Evolutionary conservation across 1,140 invertebrate genomes (phyloP), one percentile per base, ranked within the genome.

Genomic region (Halictus rubicundus): DNA sequence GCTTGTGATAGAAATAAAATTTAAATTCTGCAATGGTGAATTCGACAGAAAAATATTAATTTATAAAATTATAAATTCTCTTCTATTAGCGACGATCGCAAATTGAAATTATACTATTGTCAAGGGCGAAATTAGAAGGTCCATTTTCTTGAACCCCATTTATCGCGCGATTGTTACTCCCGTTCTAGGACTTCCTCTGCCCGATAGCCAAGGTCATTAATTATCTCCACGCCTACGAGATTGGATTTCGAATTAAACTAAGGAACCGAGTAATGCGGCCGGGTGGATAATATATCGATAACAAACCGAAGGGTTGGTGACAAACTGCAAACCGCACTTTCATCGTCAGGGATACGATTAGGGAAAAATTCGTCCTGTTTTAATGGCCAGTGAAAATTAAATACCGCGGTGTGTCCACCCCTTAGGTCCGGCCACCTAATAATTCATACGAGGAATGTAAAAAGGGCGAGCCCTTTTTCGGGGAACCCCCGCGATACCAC

Each of bases 381-480:
- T 87, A 87, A 86, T 76, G 84, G 84, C 78, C 81, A 86, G 85
- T 79, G 88, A 88, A 89, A 89, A 89, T 89, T 89, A 89, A 89
- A 89, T 89, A 89, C 88, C 88, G 80, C 87, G 85, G 88, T 87
- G 88, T 87, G 85, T 87, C 88, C 87, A 89, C 85, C 88, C 87
- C 82, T 87, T 87, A 87, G 81, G 85, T 89, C 85, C 82, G 70
- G 84, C 59, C 78, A 87, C 81, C 83, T 88, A 89, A 89, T 89
- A 89, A 89, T 88, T 89, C 88, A 89, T 89, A 89, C 81, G 87
- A 81, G 88, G 88, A 89, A 89, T 89, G 88, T 82, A 87, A 89
- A 89, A 89, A 88, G 88, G 85, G 85, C 87, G 64, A 75, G 77
- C 82, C 85, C 70, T 63, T 73, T 61, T 66, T 71, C 21, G 46